Evolutionary conservation across 2,797 vertebrate species (phyloP), one percentile per base, ranked within the genome.

Genomic region (Tadarida brasiliensis): DNA sequence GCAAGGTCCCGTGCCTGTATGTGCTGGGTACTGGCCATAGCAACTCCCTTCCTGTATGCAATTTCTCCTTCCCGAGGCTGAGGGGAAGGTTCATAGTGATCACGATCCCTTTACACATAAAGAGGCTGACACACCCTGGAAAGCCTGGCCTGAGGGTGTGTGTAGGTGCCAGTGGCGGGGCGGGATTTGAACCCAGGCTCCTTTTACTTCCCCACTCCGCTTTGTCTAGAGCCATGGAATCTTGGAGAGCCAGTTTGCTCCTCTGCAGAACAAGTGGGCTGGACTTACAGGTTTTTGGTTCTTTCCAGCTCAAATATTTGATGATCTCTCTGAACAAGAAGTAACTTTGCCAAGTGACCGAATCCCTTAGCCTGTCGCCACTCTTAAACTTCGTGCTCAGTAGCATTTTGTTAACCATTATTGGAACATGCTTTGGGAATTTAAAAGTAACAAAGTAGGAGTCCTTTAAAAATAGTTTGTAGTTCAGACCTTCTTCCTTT

Each of bases 351-450:
- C 86, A 26, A 68, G 74, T 63, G 35, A 51, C 65, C 0, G 6
- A 63, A 30, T 85, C 49, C n/a, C 84, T 70, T 16, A 30, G 17
- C 68, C 91, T 44, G 15, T 90, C 59, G 73, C 26, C 11, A 2
- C 15, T 11, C 44, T 68, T 91, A 68, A 92, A 80, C 85, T 87
- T 96, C 15, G 19, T 74, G 67, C 91, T 87, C 33, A 1, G 68
- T 28, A 39, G 30, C 17, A 3, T 84, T 77, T 65, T 30, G 3
- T 83, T 44, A 94, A 88, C 88, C 19, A 9, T 67, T 70, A 35
- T 87, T 87, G 61, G 88, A 89, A 91, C 80, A 70, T 8, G 7
- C 68, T 92, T 70, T n/a, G 59, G 82, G 83, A 80, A 95, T 76
- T 89, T 90, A 59, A 77, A 94, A 94, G 61, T 39, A 26, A 49